Percentiles rank a stretch among this genome's conserved stretches.
Evolutionary conservation across 1,140 invertebrate species (phyloP).

Genomic region (Oedothorax gibbosus): DNA sequence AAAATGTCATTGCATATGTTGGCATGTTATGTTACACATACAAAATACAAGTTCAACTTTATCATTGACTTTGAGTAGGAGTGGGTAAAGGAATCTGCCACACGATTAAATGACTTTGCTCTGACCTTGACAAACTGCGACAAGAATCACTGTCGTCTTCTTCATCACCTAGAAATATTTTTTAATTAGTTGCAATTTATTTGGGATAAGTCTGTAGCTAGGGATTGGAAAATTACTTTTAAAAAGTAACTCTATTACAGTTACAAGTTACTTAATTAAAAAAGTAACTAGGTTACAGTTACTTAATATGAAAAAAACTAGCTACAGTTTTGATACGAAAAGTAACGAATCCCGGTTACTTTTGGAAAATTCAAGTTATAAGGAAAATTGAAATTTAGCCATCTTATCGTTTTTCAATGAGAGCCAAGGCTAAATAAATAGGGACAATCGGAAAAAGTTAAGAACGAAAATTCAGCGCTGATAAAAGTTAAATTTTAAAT

Average conservation of each 20-base stretch:
- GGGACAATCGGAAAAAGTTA: too few relatives aligned
- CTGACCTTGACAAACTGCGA: conserved; percentile 33
- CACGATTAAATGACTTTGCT: conserved; percentile 56
- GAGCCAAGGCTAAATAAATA: too few relatives aligned
- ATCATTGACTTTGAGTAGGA: conserved; percentile 20
- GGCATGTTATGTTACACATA: conserved; percentile 33
- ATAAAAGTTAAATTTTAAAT: too few relatives aligned
- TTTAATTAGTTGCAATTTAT: background rate
- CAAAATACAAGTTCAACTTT: background rate
- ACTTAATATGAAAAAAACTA: too few relatives aligned
- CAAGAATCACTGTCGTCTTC: conserved; percentile 45
- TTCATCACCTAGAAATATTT: conserved; percentile 39
- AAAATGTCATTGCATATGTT: conserved; percentile 24
- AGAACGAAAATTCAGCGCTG: too few relatives aligned
- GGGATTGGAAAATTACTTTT: background rate
- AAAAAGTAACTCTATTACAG: background rate
- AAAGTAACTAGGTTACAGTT: background rate
- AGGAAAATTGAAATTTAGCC: too few relatives aligned
- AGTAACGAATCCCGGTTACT: too few relatives aligned
- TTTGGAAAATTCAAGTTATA: too few relatives aligned
- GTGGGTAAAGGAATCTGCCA: conserved; percentile 53
- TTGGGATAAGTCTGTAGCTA: background rate
- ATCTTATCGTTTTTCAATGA: too few relatives aligned
- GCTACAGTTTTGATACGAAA: too few relatives aligned
- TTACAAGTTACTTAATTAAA: background rate